A percentile compares a stretch with the other conserved stretches of the same genome.
phyloP scores from a whole-genome alignment of 1,140 invertebrate genomes.

The Galendromus occidentalis region DNA sequence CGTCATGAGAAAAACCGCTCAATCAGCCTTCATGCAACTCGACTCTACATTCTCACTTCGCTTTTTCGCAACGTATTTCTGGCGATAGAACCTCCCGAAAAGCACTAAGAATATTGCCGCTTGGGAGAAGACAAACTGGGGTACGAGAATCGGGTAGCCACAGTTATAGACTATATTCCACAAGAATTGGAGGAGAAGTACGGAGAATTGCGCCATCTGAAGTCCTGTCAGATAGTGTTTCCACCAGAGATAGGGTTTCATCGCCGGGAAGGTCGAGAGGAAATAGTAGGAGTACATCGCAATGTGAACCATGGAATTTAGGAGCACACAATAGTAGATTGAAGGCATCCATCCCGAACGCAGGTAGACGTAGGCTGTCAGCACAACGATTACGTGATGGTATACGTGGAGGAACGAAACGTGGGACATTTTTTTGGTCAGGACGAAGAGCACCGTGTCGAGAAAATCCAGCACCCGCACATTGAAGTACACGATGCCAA shows the following conservation, averaged over 20 bases:
- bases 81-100: too few species aligned
- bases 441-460: slow-evolving; percentile 31
- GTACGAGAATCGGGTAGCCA: too few species aligned
- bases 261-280: slow-evolving; percentile 57
- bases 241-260: slow-evolving; percentile 71
- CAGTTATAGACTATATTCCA: background rate
- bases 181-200: background rate
- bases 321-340: slow-evolving; percentile 34
- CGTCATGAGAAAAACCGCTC: too few species aligned
- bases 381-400: slow-evolving; percentile 28
- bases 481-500: slow-evolving; percentile 5
- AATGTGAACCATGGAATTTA: slow-evolving; percentile 73
- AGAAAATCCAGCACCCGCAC: slow-evolving; percentile 25
- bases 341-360: background rate
- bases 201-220: slow-evolving; percentile 34
- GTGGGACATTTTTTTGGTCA: slow-evolving; percentile 31
- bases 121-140: too few species aligned
- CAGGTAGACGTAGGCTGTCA: background rate
- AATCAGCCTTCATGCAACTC: too few species aligned
- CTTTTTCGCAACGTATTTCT: too few species aligned
- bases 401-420: slow-evolving; percentile 31
- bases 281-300: slow-evolving; percentile 84
- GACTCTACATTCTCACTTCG: too few species aligned
- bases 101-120: too few species aligned
- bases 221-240: slow-evolving; percentile 76